phyloP scores from a whole-genome alignment of 2,113 vertebrate genomes.

The Myiozetetes cayanensis region DNA sequence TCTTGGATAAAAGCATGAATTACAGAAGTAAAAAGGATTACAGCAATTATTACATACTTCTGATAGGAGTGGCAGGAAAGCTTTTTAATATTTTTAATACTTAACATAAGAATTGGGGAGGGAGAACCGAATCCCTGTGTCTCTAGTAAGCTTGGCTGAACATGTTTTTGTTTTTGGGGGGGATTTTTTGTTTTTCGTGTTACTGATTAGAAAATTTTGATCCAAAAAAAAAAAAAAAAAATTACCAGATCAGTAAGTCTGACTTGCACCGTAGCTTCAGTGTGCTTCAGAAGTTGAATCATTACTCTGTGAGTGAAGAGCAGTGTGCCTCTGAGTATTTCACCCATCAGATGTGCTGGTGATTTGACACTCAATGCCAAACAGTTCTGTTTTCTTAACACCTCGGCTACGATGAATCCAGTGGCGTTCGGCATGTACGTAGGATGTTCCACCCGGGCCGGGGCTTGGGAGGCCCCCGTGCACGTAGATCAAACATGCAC shows the following conservation, averaged over 20 bases:
- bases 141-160: neutral
- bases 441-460: slow-evolving; percentile 98
- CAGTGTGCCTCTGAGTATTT: neutral
- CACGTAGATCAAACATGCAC: slow-evolving; percentile 99
- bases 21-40: neutral
- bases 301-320: neutral
- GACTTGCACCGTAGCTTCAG: neutral
- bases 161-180: neutral
- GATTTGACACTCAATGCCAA: neutral
- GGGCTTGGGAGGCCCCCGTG: slow-evolving; percentile 93
- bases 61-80: neutral
- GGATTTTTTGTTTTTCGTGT: neutral
- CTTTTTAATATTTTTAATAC: neutral
- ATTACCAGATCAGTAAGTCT: neutral
- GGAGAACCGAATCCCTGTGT: neutral
- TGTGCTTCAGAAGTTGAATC: neutral
- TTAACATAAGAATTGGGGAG: neutral
- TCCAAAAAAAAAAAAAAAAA: neutral
- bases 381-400: slow-evolving; percentile 79
- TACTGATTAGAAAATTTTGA: neutral
- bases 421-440: slow-evolving; percentile 97
- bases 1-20: neutral
- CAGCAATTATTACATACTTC: neutral
- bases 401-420: slow-evolving; percentile 88
- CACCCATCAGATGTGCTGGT: neutral